These are phyloP conservation scores for Marronus borbonicus DNA, from an alignment of 2,888 invertebrate species.

Conservation along the genomic window DNA sequence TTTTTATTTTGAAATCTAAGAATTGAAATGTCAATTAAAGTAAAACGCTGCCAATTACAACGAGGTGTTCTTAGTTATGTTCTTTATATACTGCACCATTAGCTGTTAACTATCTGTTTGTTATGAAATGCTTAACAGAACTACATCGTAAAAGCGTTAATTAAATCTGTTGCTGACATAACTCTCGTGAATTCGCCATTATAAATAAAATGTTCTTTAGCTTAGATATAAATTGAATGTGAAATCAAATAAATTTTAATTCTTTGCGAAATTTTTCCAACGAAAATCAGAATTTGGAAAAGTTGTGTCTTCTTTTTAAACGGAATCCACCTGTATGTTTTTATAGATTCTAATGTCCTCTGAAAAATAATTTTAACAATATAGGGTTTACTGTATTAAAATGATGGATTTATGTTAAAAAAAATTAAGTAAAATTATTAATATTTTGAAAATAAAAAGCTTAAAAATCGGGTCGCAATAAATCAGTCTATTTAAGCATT, in stretches of 20 bases:
- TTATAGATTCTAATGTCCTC: too few relatives aligned
- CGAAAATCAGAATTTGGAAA: too few relatives aligned
- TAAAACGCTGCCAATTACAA: constrained; percentile 16
- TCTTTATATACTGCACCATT: not conserved
- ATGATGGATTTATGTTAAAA: too few relatives aligned
- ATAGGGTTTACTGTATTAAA: too few relatives aligned
- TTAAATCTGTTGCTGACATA: constrained; percentile 9
- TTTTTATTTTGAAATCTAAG: not conserved
- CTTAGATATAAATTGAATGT: not conserved
- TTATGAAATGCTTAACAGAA: constrained; percentile 22
- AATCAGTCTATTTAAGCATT: too few relatives aligned
- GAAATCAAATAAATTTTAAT: not conserved
- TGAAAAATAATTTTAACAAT: too few relatives aligned
- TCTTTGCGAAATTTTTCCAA: not conserved
- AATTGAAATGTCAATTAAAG: constrained; percentile 12
- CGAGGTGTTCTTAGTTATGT: constrained; percentile 22
- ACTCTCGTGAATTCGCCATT: not conserved
- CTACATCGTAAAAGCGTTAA: constrained; percentile 14
- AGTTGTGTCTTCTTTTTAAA: too few relatives aligned
- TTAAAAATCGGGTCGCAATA: too few relatives aligned
- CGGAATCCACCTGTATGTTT: too few relatives aligned
- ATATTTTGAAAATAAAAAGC: too few relatives aligned
- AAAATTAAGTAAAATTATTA: too few relatives aligned
- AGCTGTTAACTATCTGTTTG: not conserved
- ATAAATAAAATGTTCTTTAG: not conserved